Evolutionary conservation across 2,888 invertebrate species (phyloP).

Genomic region (Chaitophorus viminalis): DNA sequence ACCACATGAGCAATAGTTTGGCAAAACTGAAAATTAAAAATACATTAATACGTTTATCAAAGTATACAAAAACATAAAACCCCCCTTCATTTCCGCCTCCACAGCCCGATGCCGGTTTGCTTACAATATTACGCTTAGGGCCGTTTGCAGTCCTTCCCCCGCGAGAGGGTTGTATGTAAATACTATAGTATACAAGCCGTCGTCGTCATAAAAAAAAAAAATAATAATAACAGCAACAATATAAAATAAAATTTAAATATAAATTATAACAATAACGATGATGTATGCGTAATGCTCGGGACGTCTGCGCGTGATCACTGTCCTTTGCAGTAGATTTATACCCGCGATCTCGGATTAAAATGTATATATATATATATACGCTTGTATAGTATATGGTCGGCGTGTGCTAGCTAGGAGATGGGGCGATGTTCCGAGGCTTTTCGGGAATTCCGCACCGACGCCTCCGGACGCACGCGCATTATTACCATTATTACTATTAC

Average conservation of each 20-base stretch:
- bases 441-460: constrained; percentile 53
- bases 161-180: background rate
- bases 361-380: too few species aligned
- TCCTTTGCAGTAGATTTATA: constrained; percentile 57
- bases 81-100: background rate
- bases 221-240: background rate
- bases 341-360: constrained; percentile 19
- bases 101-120: background rate
- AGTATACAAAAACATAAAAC: background rate
- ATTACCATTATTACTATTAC: background rate
- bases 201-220: background rate
- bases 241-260: constrained; percentile 33
- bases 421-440: background rate
- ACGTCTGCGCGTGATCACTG: constrained; percentile 58
- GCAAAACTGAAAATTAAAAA: background rate
- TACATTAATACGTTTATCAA: too few species aligned
- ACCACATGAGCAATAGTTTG: too few species aligned
- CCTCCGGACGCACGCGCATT: constrained; percentile 13
- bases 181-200: background rate
- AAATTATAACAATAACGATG: constrained; percentile 29
- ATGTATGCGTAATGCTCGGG: background rate
- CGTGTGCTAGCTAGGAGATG: background rate
- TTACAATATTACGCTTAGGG: background rate
- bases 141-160: background rate
- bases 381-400: background rate